These are phyloP conservation scores for Eonycteris spelaea DNA, from an alignment of 2,113 vertebrate species.

Conservation along the genomic window DNA sequence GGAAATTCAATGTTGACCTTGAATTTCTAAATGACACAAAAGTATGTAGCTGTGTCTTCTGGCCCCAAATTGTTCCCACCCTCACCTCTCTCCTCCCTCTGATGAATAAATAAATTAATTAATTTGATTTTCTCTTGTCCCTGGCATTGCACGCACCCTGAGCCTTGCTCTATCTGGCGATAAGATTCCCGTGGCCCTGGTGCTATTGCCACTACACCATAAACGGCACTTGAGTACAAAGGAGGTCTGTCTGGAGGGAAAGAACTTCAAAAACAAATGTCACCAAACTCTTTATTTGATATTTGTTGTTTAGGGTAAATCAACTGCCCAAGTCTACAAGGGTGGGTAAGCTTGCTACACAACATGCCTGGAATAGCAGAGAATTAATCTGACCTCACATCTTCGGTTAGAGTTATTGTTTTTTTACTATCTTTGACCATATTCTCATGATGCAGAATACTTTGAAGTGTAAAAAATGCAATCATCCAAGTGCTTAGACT, in stretches of 20 bases:
- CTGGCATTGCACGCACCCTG: neutral
- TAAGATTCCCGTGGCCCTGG: neutral
- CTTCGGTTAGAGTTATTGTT: neutral
- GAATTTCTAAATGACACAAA: neutral
- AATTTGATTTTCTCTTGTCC: neutral
- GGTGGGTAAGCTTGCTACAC: neutral
- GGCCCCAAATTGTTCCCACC: neutral
- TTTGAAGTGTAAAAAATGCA: neutral
- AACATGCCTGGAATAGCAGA: neutral
- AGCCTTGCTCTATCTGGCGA: neutral
- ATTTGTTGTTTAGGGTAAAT: neutral
- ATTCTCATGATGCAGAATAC: neutral
- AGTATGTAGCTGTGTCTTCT: neutral
- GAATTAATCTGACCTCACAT: slow-evolving; percentile 2
- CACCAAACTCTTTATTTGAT: neutral
- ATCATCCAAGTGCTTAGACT: neutral
- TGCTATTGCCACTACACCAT: neutral
- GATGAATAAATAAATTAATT: neutral
- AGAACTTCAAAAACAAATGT: neutral
- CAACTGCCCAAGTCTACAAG: neutral
- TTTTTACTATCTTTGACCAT: neutral
- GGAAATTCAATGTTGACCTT: neutral
- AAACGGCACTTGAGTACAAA: neutral
- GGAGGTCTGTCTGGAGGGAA: neutral
- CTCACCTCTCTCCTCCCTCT: fast-evolving